Percentiles rank a stretch among this genome's conserved stretches.
phyloP scores from a whole-genome alignment of 1,140 invertebrate species.

The Caligus rogercresseyi region DNA sequence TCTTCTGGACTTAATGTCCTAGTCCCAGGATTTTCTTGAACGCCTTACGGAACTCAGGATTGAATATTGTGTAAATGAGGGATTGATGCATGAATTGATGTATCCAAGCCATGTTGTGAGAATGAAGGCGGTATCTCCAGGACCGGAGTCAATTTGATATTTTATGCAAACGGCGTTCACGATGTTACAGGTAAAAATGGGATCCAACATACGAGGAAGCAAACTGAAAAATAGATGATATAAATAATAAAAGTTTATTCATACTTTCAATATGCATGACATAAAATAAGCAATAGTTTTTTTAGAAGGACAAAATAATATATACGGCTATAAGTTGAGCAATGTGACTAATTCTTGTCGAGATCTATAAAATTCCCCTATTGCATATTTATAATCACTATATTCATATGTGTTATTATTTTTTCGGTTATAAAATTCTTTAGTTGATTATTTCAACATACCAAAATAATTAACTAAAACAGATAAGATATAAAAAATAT shows the following conservation, averaged over 20 bases:
- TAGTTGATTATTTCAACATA: no score
- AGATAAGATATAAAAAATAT: no score
- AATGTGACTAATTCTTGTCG: no score
- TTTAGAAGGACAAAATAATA: neutral
- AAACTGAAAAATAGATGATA: conserved; percentile 40
- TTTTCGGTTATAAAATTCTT: no score
- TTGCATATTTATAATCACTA: no score
- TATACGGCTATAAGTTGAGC: neutral
- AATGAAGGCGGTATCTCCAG: conserved; percentile 74
- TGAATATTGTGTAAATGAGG: conserved; percentile 99
- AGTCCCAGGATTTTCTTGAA: conserved; percentile 74
- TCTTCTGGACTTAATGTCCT: conserved; percentile 26
- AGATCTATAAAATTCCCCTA: no score
- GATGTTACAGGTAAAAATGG: conserved; percentile 97
- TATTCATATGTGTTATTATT: no score
- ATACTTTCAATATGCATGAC: neutral
- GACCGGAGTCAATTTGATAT: conserved; percentile 54
- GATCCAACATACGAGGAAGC: conserved; percentile 95
- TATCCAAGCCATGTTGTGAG: conserved; percentile 87
- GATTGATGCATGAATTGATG: conserved; percentile 91
- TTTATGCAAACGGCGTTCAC: conserved; percentile 89
- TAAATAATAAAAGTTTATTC: conserved; percentile 11
- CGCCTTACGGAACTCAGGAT: conserved; percentile 95
- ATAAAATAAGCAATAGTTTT: neutral
- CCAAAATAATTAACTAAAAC: no score